Base-by-base conservation (phyloP, 2,888 invertebrate species). In the Alloscopus bannaensis region DNA sequence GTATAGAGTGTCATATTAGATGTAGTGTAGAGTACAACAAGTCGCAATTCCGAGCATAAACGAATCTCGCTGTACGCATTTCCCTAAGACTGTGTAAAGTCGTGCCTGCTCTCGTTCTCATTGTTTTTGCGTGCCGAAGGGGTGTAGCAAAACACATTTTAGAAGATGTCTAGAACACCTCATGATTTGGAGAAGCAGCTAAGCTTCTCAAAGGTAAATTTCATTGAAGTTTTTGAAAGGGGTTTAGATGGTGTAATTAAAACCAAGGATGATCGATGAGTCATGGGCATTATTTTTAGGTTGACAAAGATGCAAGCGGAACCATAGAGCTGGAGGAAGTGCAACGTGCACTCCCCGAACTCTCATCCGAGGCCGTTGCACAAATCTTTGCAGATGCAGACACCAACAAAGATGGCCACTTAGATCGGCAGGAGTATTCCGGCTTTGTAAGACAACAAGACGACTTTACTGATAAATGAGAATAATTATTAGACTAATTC, bases 341-440 rank as follows among this genome's bases (percentile, higher is more conserved):
- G 8, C 82, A 80, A 64, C 76, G 68, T n/a, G 77, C 77, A 6
- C 57, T 78, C 6, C 84, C 81, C 0, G 31, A 87, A 36, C 83
- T 88, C 64, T 87, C 88, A 3, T 80, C 84, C n/a, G 86, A 87
- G 57, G 86, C 87, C 31, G 86, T 88, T 8, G 86, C 87, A n/a
- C 84, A 87, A 60, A 83, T 88, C 28, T 82, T 88, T 16, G 82
- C 86, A 3, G 83, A 82, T 59, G 86, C 87, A 16, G 88, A 88
- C 70, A 81, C 80, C 86, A 91, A 81, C 87, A 89, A 91, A 86
- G 92, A 93, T 88, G 96, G 96, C 22, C 94, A 94, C 86, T 94
- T 96, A 11, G 95, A 94, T 87, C 95, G 95, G 86, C 94, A 95
- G 86, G 96, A 96, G 88, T 94, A 94, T 85, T 91, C 95, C 29